Conservation (phyloP, 2,888 invertebrate species). For the Allygus modestus region DNA sequence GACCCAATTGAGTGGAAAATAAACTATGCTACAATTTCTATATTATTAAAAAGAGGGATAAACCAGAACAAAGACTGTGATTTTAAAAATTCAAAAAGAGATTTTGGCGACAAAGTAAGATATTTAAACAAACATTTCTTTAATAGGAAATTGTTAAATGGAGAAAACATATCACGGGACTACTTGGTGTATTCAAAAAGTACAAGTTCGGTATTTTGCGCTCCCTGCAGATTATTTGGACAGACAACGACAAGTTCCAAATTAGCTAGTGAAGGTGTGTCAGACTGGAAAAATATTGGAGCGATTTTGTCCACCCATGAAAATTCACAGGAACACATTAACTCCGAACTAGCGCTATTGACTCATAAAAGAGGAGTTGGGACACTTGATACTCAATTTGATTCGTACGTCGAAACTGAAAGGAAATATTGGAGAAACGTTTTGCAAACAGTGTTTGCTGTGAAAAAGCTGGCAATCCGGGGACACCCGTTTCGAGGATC, state of each 20-base stretch:
- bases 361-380: slow-evolving; percentile 58
- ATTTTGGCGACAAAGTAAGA: slow-evolving; percentile 50
- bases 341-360: slow-evolving; percentile 58
- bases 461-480: slow-evolving; percentile 60
- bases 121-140: slow-evolving; percentile 41
- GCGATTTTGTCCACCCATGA: slow-evolving; percentile 59
- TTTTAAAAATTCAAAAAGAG: slow-evolving; percentile 48
- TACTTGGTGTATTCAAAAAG: slow-evolving; percentile 59
- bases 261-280: slow-evolving; percentile 57
- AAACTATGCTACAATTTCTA: slow-evolving; percentile 35
- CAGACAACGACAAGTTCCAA: slow-evolving; percentile 37
- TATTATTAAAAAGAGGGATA: slow-evolving; percentile 52
- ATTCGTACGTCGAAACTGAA: slow-evolving; percentile 56
- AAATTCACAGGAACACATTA: slow-evolving; percentile 61
- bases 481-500: slow-evolving; percentile 60
- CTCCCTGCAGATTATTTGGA: slow-evolving; percentile 58
- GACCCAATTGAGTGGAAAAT: slow-evolving; percentile 44
- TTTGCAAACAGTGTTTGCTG: slow-evolving; percentile 62
- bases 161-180: slow-evolving; percentile 55
- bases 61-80: slow-evolving; percentile 57
- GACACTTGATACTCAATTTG: slow-evolving; percentile 56
- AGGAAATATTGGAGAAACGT: slow-evolving; percentile 58
- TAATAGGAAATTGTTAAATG: slow-evolving; percentile 56
- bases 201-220: slow-evolving; percentile 45
- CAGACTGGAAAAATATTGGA: slow-evolving; percentile 59